Evolutionary conservation across 2,797 vertebrate species (phyloP).

Genomic region (Centropyge bicolor): DNA sequence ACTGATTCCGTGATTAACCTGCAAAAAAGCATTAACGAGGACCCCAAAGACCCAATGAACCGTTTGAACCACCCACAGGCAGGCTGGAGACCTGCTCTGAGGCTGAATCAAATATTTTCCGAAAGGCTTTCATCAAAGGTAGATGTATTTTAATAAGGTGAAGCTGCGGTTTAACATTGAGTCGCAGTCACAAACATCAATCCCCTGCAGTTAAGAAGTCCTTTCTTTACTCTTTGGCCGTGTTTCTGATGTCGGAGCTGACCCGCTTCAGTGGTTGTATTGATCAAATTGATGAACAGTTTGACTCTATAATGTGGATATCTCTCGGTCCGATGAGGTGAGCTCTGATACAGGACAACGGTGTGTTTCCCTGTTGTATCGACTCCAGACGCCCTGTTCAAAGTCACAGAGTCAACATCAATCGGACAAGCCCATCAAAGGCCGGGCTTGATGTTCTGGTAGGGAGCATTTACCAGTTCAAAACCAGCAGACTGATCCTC

Average conservation of each 20-base stretch:
- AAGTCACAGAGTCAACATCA: conserved; percentile 59
- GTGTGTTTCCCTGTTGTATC: conserved; percentile 24
- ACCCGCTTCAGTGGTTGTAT: conserved; percentile 39
- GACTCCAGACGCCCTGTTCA: conserved; percentile 53
- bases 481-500: conserved; percentile 62
- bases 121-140: conserved; percentile 36
- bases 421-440: conserved; percentile 62
- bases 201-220: conserved; percentile 8
- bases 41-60: background rate
- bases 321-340: conserved; percentile 13
- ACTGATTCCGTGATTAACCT: conserved; percentile 27
- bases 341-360: conserved; percentile 28
- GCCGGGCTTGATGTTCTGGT: conserved; percentile 38
- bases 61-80: conserved; percentile 3
- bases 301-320: conserved; percentile 33
- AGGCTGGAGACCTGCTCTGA: conserved; percentile 13
- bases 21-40: background rate
- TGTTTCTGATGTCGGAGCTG: conserved; percentile 14
- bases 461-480: conserved; percentile 64
- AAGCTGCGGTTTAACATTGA: conserved; percentile 17
- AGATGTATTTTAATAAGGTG: conserved; percentile 29
- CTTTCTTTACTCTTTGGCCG: conserved; percentile 19
- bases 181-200: conserved; percentile 27
- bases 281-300: conserved; percentile 62
- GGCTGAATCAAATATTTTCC: conserved; percentile 20